Evolutionary conservation across 2,888 invertebrate genomes (phyloP), one percentile per base, ranked within the genome.

Genomic region (Scaptomyza flava): DNA sequence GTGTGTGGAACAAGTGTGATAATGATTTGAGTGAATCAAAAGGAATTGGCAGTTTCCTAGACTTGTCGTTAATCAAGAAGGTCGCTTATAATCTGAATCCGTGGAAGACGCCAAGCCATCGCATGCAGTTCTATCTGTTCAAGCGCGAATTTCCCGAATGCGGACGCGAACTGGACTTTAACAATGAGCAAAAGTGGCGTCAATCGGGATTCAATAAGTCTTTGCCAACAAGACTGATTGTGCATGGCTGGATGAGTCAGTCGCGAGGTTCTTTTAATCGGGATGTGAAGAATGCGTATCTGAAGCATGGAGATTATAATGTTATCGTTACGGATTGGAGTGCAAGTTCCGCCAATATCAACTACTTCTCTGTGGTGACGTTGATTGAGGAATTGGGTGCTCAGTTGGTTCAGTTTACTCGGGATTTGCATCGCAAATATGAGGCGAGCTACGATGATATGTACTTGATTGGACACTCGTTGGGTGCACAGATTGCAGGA

Each of bases 401-500:
- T 0, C 84, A 89, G 57, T 46, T 92, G 8, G 89, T 86, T 0
- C 45, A 70, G 46, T 90, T 92, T 33, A 81, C 91, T 0, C 75
- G 89, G 0, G 84, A 89, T 17, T 51, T 92, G 36, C 53, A 86
- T 0, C 58, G 68, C 0, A 53, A 71, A 0, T 72, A 77, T 0
- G 59, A 63, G 1, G 77, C 90, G 0, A 59, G 73, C 2, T 82
- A 76, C 8, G 74, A 81, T 9, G 82, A 84, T 8, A 87, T 90
- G 31, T 90, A 89, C 52, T 36, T 92, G 0, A 78, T 92, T 46
- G 92, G 92, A 0, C 92, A 92, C 42, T 92, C 92, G 6, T 65
- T 92, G 51, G 92, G 92, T 6, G 92, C 90, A 0, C 92, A 92
- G 66, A 76, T 91, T 6, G 87, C 87, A 0, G 91, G 92, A 0